These are phyloP conservation scores for Platalea minor DNA, from an alignment of 2,797 vertebrate genomes.

Conservation along the genomic window DNA sequence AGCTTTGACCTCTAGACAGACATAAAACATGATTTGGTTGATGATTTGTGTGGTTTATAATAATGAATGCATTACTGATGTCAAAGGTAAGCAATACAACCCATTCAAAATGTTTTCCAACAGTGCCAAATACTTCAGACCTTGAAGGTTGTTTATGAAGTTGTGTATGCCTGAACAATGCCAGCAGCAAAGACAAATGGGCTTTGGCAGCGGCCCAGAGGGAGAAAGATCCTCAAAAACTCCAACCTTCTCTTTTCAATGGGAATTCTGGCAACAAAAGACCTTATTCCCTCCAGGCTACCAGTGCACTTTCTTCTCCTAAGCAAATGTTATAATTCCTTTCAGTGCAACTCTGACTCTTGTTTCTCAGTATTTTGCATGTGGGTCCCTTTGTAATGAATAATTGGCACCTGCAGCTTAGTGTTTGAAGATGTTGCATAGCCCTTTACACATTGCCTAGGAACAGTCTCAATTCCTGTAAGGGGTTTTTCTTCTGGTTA, in stretches of 20 bases:
- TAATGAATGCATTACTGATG: neutral
- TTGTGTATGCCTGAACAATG: neutral
- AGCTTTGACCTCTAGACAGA: neutral
- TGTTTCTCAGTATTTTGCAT: neutral
- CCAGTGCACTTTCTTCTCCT: neutral
- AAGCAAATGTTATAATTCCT: neutral
- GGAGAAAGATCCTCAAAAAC: neutral
- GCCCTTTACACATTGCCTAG: neutral
- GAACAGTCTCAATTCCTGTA: neutral
- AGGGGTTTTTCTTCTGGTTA: neutral
- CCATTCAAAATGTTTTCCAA: neutral
- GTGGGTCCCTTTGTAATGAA: neutral
- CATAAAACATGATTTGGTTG: neutral
- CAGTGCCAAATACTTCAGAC: neutral
- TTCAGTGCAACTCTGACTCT: accelerated
- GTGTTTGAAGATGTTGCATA: neutral
- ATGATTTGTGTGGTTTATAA: neutral
- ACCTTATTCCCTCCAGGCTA: neutral
- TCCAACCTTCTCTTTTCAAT: neutral
- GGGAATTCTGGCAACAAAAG: neutral
- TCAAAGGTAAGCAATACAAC: neutral
- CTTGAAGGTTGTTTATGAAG: neutral
- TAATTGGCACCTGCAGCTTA: neutral
- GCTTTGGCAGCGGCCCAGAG: neutral
- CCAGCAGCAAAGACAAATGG: neutral